Conservation (phyloP, 2,113 vertebrate genomes). For the Anseranas semipalmata region DNA sequence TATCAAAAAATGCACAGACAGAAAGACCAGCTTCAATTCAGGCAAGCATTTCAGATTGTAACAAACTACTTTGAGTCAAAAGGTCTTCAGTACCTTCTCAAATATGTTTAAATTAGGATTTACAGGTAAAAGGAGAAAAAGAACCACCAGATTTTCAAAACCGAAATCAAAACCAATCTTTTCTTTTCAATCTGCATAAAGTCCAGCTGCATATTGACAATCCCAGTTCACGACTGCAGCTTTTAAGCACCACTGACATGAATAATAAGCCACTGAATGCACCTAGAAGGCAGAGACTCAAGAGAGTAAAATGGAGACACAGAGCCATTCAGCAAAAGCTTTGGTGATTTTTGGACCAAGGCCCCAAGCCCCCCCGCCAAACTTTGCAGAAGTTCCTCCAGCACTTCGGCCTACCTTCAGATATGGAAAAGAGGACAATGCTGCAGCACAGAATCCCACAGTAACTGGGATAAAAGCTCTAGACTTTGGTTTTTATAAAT, state of each 20-base stretch:
- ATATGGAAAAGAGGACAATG: accelerated
- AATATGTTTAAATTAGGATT: background rate
- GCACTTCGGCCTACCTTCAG: background rate
- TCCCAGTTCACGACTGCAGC: accelerated
- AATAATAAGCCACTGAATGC: background rate
- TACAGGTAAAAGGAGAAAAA: background rate
- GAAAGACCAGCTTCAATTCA: background rate
- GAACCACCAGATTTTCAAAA: background rate
- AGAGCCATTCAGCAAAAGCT: background rate
- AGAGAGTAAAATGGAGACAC: background rate
- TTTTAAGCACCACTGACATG: background rate
- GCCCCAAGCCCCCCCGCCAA: background rate
- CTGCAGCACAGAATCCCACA: background rate
- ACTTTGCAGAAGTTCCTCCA: background rate
- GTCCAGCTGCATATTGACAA: background rate
- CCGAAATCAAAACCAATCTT: background rate
- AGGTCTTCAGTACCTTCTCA: background rate
- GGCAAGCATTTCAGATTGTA: background rate
- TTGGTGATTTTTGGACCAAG: background rate
- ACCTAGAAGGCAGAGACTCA: background rate
- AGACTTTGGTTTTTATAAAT: background rate
- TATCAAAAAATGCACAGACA: background rate
- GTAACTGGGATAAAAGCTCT: background rate
- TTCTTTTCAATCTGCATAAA: background rate
- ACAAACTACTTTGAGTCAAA: background rate